Evolutionary conservation across 2,113 vertebrate species (phyloP).

Genomic region (Brienomyrus brachyistius): DNA sequence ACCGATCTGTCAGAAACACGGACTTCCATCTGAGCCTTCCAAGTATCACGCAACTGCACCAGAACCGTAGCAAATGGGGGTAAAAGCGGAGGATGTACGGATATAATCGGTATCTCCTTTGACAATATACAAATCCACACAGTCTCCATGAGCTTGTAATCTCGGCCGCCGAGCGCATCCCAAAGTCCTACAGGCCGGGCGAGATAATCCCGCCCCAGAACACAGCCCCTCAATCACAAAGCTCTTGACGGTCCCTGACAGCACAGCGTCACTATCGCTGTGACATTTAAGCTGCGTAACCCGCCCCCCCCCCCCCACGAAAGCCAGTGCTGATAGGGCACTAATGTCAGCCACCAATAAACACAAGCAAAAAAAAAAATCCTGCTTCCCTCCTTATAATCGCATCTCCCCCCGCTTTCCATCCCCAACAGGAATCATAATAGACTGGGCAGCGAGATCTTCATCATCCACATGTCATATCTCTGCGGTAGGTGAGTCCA

Average conservation of each 20-base stretch:
- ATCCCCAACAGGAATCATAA: conserved; percentile 21
- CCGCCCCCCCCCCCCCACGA: neutral
- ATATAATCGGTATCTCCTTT: neutral
- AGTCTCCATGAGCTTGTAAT: neutral
- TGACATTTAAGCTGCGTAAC: conserved; percentile 26
- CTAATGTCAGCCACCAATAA: neutral
- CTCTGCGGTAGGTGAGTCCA: neutral
- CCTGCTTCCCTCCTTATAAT: conserved; percentile 21
- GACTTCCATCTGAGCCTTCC: neutral
- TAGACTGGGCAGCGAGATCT: conserved; percentile 21
- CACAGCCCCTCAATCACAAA: neutral
- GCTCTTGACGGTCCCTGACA: neutral
- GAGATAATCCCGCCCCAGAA: neutral
- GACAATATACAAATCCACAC: neutral
- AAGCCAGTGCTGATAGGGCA: conserved; percentile 9
- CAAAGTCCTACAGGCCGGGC: neutral
- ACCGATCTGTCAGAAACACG: conserved; percentile 11
- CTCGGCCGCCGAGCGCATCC: neutral
- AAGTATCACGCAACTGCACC: neutral
- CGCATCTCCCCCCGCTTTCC: conserved; percentile 20
- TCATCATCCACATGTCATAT: conserved; percentile 20
- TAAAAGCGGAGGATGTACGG: neutral
- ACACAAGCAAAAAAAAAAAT: conserved; percentile 3
- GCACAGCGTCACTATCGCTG: conserved; percentile 3
- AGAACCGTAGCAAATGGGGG: neutral